Conservation (phyloP, 2,113 vertebrate species). For the Zosterops lateralis region DNA sequence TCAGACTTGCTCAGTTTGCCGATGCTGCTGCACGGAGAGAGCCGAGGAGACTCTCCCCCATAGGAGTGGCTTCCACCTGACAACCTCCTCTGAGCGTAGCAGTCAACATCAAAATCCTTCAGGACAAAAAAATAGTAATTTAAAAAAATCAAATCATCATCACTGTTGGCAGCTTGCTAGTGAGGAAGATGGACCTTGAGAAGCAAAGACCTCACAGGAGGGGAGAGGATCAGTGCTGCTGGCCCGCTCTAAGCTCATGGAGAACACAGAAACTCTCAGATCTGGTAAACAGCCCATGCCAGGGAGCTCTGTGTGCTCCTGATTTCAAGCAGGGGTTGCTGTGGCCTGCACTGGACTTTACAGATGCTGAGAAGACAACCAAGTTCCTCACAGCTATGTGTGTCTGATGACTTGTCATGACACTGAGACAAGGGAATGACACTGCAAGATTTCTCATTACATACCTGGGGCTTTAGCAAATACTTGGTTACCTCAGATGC, state of each 20-base stretch:
- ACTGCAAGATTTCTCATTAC: not conserved
- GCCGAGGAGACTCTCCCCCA: conserved; percentile 90
- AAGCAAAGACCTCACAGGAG: not conserved
- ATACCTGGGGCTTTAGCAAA: not conserved
- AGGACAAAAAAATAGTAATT: not conserved
- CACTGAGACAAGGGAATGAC: not conserved
- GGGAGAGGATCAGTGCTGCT: not conserved
- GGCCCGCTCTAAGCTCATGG: not conserved
- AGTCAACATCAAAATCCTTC: conserved; percentile 90
- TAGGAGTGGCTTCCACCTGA: conserved; percentile 96
- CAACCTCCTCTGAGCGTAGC: conserved; percentile 88
- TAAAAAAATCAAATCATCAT: not conserved
- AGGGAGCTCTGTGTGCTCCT: not conserved
- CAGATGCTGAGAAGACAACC: not conserved
- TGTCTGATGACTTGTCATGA: not conserved
- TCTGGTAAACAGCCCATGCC: not conserved
- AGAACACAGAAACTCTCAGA: not conserved
- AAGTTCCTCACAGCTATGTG: not conserved
- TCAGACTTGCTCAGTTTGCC: conserved; percentile 97
- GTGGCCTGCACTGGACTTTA: not conserved
- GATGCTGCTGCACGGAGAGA: conserved; percentile 93
- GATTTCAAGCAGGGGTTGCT: not conserved
- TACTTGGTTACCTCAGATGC: not conserved
- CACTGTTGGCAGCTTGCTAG: not conserved
- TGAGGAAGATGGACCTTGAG: not conserved